phyloP scores from a whole-genome alignment of 2,797 vertebrate genomes.

The Acanthopagrus latus region DNA sequence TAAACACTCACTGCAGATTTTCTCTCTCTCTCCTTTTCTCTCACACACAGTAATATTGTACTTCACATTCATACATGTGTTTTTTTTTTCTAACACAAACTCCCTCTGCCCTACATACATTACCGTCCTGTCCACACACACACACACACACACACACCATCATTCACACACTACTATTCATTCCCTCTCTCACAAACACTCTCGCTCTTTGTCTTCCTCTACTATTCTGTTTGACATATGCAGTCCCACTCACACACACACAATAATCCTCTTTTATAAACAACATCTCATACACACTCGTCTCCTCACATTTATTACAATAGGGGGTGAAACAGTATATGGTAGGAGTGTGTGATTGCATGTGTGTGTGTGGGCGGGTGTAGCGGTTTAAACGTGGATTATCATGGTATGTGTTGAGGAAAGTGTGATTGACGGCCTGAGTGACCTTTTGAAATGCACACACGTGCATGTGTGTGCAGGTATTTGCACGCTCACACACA shows the following conservation, averaged over 20 bases:
- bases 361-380: background rate
- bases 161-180: background rate
- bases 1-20: background rate
- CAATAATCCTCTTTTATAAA: conserved; percentile 7
- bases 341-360: background rate
- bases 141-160: too few species aligned
- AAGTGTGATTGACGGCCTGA: conserved; percentile 13
- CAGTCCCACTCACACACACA: conserved; percentile 8
- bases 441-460: background rate
- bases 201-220: background rate
- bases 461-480: background rate
- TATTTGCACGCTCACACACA: background rate
- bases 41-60: background rate
- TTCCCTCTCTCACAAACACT: background rate
- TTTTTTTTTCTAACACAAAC: background rate
- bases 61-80: background rate
- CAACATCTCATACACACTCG: background rate
- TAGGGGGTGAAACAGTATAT: background rate
- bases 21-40: background rate
- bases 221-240: background rate
- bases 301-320: background rate
- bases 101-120: background rate
- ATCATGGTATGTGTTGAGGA: conserved; percentile 11
- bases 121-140: background rate
- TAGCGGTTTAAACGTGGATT: background rate